Conservation (phyloP, 2,797 vertebrate species). For the Neopelma chrysocephalum region DNA sequence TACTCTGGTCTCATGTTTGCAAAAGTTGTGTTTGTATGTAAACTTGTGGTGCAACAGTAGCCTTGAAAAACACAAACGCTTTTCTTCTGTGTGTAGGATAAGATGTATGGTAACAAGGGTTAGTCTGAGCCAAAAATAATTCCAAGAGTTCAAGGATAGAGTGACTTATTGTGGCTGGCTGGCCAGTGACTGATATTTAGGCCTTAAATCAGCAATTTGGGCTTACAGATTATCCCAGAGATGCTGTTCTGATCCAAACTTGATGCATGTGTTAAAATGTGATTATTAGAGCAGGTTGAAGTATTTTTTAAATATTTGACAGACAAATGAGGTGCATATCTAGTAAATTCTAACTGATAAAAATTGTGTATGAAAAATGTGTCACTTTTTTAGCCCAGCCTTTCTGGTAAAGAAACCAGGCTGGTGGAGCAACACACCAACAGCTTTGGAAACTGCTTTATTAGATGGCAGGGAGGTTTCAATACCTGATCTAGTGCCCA, state of each 20-base stretch:
- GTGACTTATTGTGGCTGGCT: conserved; percentile 58
- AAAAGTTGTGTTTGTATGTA: conserved; percentile 45
- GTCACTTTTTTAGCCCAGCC: conserved; percentile 40
- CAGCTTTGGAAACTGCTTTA: conserved; percentile 47
- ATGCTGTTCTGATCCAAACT: conserved; percentile 59
- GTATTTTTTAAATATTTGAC: conserved; percentile 57
- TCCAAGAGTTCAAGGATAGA: conserved; percentile 34
- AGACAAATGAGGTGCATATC: conserved; percentile 17
- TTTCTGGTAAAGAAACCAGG: conserved; percentile 28
- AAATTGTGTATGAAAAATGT: conserved; percentile 29
- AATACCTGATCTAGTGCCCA: not conserved
- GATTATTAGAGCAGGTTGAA: conserved; percentile 55
- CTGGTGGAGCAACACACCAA: conserved; percentile 50
- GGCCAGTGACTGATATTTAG: conserved; percentile 61
- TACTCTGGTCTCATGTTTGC: conserved; percentile 5
- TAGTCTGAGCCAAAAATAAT: conserved; percentile 58
- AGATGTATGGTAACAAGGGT: conserved; percentile 28
- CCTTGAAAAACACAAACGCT: conserved; percentile 44
- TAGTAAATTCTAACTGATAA: conserved; percentile 42
- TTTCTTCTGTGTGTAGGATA: conserved; percentile 40
- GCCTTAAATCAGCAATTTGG: conserved; percentile 66
- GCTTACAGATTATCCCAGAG: conserved; percentile 53
- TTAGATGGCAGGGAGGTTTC: not conserved
- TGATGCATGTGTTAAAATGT: conserved; percentile 61
- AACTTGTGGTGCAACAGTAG: conserved; percentile 39